A percentile compares a stretch with the other conserved stretches of the same genome.
These are phyloP conservation scores for Nothocercus julius DNA, from an alignment of 2,113 vertebrate genomes.

Conservation along the genomic window DNA sequence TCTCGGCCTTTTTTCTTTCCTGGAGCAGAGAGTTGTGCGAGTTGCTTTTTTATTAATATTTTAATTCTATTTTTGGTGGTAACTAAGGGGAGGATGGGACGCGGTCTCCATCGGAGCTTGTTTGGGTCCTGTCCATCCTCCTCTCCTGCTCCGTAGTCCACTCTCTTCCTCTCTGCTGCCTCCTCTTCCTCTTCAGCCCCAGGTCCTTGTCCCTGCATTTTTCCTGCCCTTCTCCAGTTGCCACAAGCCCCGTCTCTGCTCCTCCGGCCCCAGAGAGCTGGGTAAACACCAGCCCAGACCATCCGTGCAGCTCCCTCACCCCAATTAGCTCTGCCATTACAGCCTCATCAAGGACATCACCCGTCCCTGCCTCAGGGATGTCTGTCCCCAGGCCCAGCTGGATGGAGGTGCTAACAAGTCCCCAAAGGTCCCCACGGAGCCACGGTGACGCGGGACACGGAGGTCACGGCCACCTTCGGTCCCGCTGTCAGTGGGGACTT, in stretches of 20 bases:
- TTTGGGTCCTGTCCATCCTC: too few relatives aligned
- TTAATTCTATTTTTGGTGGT: not conserved
- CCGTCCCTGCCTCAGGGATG: not conserved
- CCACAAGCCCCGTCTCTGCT: not conserved
- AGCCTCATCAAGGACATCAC: not conserved
- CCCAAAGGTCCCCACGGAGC: not conserved
- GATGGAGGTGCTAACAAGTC: not conserved
- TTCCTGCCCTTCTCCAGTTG: rapidly evolving
- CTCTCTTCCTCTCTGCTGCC: not conserved
- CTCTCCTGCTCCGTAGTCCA: too few relatives aligned
- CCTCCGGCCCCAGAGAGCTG: not conserved
- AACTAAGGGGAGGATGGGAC: not conserved
- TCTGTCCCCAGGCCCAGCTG: not conserved
- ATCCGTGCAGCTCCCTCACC: not conserved
- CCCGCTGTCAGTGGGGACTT: too few relatives aligned
- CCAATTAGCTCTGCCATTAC: constrained; percentile 44
- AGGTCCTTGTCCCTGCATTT: not conserved
- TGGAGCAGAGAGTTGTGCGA: not conserved
- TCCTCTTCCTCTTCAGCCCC: rapidly evolving
- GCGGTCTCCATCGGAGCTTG: not conserved
- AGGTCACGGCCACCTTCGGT: not conserved
- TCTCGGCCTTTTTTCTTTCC: not conserved
- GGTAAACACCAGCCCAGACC: not conserved
- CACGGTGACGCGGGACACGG: too few relatives aligned
- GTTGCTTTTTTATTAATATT: not conserved